Conservation (phyloP, 2,113 vertebrate species). For the Pterocles orientalis region DNA sequence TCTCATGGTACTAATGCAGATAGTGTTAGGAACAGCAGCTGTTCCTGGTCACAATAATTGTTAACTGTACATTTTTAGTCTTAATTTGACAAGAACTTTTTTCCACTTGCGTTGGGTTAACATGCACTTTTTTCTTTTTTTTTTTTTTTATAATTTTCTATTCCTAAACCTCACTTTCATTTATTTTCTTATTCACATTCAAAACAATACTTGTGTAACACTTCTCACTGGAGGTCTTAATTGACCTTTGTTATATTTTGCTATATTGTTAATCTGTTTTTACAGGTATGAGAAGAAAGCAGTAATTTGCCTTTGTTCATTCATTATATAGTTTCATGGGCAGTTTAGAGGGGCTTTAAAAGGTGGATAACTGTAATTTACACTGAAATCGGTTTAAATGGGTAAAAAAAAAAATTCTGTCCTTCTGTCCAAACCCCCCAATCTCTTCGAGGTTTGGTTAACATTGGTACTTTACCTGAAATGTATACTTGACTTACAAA, state of each 20-base stretch:
- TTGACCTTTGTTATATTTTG: neutral
- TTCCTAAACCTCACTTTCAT: neutral
- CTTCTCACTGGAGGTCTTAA: neutral
- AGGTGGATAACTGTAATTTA: neutral
- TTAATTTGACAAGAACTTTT: neutral
- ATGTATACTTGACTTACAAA: neutral
- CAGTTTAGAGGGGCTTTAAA: neutral
- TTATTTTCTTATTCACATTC: neutral
- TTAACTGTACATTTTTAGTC: neutral
- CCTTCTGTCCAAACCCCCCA: neutral
- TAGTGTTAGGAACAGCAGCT: neutral
- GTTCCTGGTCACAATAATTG: neutral
- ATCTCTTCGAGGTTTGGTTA: neutral
- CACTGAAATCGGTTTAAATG: neutral
- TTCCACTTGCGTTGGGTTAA: neutral
- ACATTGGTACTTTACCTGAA: neutral
- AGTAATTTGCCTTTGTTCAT: neutral
- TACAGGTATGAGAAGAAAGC: neutral
- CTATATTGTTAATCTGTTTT: neutral
- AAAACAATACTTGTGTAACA: neutral
- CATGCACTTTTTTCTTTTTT: neutral
- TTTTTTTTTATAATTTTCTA: neutral
- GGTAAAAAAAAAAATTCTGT: neutral
- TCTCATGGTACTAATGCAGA: neutral
- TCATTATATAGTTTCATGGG: neutral